Conservation (phyloP, 2,113 vertebrate species). For the Lipophrys pholis region DNA sequence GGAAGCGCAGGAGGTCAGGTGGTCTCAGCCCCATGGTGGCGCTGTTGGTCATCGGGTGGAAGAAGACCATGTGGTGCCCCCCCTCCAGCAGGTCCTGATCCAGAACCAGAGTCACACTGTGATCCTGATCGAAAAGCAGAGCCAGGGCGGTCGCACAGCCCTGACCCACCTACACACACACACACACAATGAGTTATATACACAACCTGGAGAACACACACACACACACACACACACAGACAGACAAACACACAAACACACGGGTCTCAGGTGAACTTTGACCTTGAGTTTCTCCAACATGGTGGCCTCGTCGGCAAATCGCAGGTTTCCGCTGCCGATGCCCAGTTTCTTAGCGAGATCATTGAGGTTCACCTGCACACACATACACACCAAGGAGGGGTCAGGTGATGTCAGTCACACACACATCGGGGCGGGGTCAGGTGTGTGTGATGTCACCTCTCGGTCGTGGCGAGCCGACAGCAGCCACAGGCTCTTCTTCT, state of each 20-base stretch:
- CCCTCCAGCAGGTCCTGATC: slow-evolving; percentile 88
- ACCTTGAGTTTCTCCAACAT: slow-evolving; percentile 92
- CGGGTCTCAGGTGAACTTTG: too few species aligned
- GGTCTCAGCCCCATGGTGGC: slow-evolving; percentile 91
- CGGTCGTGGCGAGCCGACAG: slow-evolving; percentile 89
- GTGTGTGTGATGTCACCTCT: slow-evolving; percentile 75
- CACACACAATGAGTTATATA: background rate
- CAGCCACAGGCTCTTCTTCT: slow-evolving; percentile 92
- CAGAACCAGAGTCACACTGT: slow-evolving; percentile 87
- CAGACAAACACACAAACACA: background rate
- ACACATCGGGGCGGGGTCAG: too few species aligned
- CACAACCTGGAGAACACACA: background rate
- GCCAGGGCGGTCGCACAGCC: slow-evolving; percentile 90
- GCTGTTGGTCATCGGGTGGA: slow-evolving; percentile 94
- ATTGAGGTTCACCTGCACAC: slow-evolving; percentile 83
- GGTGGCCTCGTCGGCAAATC: slow-evolving; percentile 89
- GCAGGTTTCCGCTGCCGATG: slow-evolving; percentile 89
- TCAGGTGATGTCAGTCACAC: too few species aligned
- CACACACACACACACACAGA: background rate
- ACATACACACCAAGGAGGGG: background rate
- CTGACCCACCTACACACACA: slow-evolving; percentile 82
- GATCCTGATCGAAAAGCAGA: slow-evolving; percentile 88
- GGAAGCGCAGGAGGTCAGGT: slow-evolving; percentile 87
- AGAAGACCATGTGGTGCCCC: slow-evolving; percentile 87
- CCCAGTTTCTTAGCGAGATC: slow-evolving; percentile 93